Evolutionary conservation across 1,140 invertebrate genomes (phyloP), one percentile per base, ranked within the genome.

Genomic region (Mylabris phalerata): DNA sequence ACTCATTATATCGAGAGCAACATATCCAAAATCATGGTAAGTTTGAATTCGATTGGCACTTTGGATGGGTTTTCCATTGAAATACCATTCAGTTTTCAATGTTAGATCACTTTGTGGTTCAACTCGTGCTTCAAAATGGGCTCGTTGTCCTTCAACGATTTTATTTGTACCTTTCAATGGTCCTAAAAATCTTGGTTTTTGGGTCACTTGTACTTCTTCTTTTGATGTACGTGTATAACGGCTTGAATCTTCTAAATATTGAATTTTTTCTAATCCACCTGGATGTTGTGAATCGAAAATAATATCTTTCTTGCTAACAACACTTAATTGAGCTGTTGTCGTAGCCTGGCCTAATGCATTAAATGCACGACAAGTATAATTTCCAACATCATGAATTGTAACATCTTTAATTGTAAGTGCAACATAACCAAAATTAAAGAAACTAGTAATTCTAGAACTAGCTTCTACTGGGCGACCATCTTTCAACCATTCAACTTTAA

Each of bases 361-460:
- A 62, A 83, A 90, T 4, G 93, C 94, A 51, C 85, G 79, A 72
- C 93, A 96, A 13, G 90, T 93, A 68, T 97, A 98, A 59, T 85
- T 84, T 26, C 97, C 97, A 49, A 89, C 85, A 78, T 99, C 96
- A 59, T 92, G 86, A 27, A 89, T 80, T 9, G 90, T 90, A 7
- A 97, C 88, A 61, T 92, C 90, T 71, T 97, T 95, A 56, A 99
- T 93, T 10, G 95, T 97, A 47, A 99, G 74, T 0, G 95, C 95
- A 59, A 98, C 93, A 70, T 96, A 96, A 46, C 95, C 95, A 73
- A 97, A 97, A 71, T 97, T 96, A 73, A 94, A 95, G 80, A 95
- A 95, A 38, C 89, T 90, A 57, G 93, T 95, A 50, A 93, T 95
- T 73, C 94, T 83, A 39, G 92, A 94, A 78, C 91, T 94, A 39